Percentiles rank a stretch among this genome's conserved stretches.
phyloP scores from a whole-genome alignment of 2,113 vertebrate genomes.

The Amphiprion ocellaris region DNA sequence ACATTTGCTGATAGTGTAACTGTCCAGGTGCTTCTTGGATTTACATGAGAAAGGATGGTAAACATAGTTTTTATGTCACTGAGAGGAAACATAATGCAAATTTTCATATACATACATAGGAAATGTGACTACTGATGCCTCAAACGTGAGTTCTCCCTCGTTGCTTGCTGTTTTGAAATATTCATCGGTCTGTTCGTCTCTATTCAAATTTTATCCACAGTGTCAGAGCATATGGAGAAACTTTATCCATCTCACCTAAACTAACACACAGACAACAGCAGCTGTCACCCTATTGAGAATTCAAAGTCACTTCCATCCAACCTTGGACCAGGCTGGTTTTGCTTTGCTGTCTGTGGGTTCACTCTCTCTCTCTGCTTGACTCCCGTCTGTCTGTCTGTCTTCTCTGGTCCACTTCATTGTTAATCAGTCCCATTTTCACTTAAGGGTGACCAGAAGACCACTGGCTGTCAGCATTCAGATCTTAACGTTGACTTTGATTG shows the following conservation, averaged over 20 bases:
- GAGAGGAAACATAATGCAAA: too few species aligned
- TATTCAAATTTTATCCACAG: too few species aligned
- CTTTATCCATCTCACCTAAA: not conserved
- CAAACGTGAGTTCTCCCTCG: too few species aligned
- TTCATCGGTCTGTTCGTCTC: too few species aligned
- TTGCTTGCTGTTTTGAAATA: too few species aligned
- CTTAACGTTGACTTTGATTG: slow-evolving; percentile 6
- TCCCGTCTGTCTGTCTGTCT: slow-evolving; percentile 26
- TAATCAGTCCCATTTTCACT: slow-evolving; percentile 41
- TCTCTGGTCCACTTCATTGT: slow-evolving; percentile 20
- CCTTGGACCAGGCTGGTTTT: slow-evolving; percentile 27
- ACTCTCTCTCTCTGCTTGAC: slow-evolving; percentile 3
- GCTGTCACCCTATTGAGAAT: slow-evolving; percentile 14
- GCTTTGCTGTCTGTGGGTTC: slow-evolving; percentile 3
- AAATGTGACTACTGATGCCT: too few species aligned
- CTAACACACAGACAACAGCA: not conserved
- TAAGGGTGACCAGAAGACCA: slow-evolving; percentile 7
- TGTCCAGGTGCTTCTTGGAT: too few species aligned
- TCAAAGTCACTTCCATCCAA: slow-evolving; percentile 25
- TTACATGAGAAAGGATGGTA: too few species aligned
- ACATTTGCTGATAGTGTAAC: too few species aligned
- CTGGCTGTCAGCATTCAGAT: not conserved
- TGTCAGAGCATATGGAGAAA: not conserved
- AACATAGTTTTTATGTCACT: too few species aligned
- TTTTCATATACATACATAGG: too few species aligned